Conservation (phyloP, 2,797 vertebrate genomes). For the Propithecus deckenii region DNA sequence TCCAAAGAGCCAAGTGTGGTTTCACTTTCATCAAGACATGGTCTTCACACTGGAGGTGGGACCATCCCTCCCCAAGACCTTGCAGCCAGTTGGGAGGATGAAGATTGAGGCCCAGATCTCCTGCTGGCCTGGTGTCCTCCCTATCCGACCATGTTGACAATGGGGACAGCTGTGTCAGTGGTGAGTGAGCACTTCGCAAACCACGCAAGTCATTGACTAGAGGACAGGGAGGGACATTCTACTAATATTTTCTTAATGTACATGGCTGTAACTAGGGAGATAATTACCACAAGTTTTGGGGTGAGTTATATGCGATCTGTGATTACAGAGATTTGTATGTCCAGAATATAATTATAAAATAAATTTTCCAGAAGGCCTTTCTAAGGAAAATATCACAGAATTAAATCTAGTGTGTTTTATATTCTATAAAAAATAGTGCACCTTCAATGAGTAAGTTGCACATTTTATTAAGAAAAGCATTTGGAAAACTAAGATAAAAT, state of each 20-base stretch:
- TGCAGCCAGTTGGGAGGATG: not conserved
- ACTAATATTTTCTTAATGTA: not conserved
- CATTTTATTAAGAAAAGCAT: not conserved
- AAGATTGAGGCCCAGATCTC: not conserved
- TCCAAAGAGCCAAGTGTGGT: not conserved
- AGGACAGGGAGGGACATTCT: too few relatives aligned
- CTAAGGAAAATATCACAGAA: not conserved
- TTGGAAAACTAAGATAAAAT: not conserved
- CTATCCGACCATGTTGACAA: not conserved
- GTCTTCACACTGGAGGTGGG: not conserved
- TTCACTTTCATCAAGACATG: not conserved
- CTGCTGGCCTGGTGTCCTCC: not conserved
- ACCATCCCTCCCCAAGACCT: not conserved
- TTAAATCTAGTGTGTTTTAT: not conserved
- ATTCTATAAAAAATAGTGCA: not conserved
- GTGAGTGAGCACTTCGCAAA: not conserved
- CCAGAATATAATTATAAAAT: not conserved
- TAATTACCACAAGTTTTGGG: rapidly evolving
- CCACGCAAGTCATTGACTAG: not conserved
- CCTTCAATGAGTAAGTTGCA: not conserved
- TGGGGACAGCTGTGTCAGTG: too few relatives aligned
- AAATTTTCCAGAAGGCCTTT: not conserved
- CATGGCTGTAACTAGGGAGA: too few relatives aligned
- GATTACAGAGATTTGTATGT: not conserved
- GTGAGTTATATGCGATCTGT: not conserved